These are phyloP conservation scores for Copsychus sechellarum DNA, from an alignment of 2,113 vertebrate genomes.

Conservation along the genomic window DNA sequence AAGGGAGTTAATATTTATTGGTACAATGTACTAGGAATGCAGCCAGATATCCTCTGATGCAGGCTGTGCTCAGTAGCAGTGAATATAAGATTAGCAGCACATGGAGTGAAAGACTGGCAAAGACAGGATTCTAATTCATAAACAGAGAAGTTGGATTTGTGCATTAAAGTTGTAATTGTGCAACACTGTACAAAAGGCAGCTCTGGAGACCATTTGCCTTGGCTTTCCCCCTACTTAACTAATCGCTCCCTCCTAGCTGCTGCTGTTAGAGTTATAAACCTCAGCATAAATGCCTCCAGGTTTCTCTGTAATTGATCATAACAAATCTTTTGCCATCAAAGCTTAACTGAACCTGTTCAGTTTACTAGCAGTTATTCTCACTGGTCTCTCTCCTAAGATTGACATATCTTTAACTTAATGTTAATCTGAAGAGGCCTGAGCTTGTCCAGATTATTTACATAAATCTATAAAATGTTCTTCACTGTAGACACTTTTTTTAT, in stretches of 20 bases:
- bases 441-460: not conserved
- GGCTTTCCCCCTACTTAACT: not conserved
- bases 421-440: not conserved
- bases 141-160: not conserved
- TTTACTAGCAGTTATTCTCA: not conserved
- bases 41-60: not conserved
- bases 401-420: not conserved
- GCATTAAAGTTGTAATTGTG: not conserved
- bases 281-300: not conserved
- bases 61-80: not conserved
- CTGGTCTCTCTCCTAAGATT: not conserved
- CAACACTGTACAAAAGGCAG: not conserved
- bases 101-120: slow-evolving; percentile 8
- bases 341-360: not conserved
- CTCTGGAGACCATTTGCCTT: not conserved
- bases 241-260: not conserved
- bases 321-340: not conserved
- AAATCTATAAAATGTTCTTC: not conserved
- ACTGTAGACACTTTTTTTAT: not conserved
- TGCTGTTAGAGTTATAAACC: not conserved
- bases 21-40: not conserved
- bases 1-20: slow-evolving; percentile 20
- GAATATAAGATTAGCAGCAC: slow-evolving; percentile 5
- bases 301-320: not conserved
- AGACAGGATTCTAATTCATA: not conserved